phyloP scores from a whole-genome alignment of 2,888 invertebrate species.

The Arenicola marina region DNA sequence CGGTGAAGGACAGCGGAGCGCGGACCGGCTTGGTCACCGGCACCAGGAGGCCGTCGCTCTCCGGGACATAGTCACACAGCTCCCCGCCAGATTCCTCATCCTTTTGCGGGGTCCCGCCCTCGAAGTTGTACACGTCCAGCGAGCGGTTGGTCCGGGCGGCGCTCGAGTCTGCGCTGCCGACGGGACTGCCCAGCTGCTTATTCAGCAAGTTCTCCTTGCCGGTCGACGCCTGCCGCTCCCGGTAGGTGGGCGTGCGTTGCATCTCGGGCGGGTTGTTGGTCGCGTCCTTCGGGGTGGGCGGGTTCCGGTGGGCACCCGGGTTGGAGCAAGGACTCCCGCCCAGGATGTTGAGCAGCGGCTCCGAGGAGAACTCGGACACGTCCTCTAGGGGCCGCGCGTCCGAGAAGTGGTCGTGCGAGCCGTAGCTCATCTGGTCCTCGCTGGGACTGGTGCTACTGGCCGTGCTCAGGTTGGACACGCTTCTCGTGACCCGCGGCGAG shows the following conservation, averaged over 20 bases:
- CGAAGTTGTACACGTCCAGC: constrained; percentile 35
- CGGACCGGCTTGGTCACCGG: constrained; percentile 11
- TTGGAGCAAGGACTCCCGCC: constrained; percentile 19
- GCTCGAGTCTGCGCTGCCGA: neutral
- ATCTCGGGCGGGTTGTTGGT: constrained; percentile 10
- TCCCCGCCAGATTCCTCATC: constrained; percentile 23
- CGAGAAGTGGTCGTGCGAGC: constrained; percentile 12
- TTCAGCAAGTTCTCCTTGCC: constrained; percentile 22
- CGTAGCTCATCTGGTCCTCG: constrained; percentile 25
- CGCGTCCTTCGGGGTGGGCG: constrained; percentile 16
- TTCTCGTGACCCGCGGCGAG: constrained; percentile 30
- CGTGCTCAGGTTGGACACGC: constrained; percentile 29
- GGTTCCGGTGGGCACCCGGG: constrained; percentile 1
- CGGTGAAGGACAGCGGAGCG: constrained; percentile 23
- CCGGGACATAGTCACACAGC: constrained; percentile 12
- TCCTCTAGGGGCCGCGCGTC: constrained; percentile 2
- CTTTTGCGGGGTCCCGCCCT: constrained; percentile 32
- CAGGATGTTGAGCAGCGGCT: neutral
- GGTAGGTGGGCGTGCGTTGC: neutral
- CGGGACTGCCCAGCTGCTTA: constrained; percentile 13
- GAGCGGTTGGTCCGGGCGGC: neutral
- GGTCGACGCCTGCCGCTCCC: constrained; percentile 17
- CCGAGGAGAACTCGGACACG: neutral
- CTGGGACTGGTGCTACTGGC: constrained; percentile 26
- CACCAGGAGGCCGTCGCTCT: constrained; percentile 10